Evolutionary conservation across 2,113 vertebrate genomes (phyloP).

Genomic region (Lophius piscatorius): DNA sequence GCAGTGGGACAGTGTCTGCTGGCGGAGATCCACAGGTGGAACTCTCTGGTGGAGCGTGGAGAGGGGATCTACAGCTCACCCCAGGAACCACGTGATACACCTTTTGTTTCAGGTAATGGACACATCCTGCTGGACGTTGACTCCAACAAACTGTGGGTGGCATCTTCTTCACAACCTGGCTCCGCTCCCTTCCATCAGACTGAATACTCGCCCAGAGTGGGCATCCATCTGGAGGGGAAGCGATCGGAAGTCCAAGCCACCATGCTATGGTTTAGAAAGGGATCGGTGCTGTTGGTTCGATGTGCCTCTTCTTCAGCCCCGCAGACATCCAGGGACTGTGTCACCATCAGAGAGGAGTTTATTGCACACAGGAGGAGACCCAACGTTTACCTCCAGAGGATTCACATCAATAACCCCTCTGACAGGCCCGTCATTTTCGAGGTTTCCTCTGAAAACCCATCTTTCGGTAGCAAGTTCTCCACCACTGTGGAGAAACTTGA

Average conservation of each 20-base stretch:
- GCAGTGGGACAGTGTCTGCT: slow-evolving; percentile 83
- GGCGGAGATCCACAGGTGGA: slow-evolving; percentile 85
- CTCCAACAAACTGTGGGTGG: slow-evolving; percentile 88
- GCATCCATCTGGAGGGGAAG: slow-evolving; percentile 75
- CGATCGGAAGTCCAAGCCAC: slow-evolving; percentile 78
- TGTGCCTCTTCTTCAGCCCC: slow-evolving; percentile 75
- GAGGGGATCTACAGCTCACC: slow-evolving; percentile 74
- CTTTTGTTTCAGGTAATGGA: slow-evolving; percentile 88
- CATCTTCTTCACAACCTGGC: slow-evolving; percentile 74
- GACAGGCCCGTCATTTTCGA: slow-evolving; percentile 83
- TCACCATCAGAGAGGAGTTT: slow-evolving; percentile 90
- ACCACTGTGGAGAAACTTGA: slow-evolving; percentile 85
- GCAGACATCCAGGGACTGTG: slow-evolving; percentile 81
- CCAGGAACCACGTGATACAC: slow-evolving; percentile 69
- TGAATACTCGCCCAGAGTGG: slow-evolving; percentile 82
- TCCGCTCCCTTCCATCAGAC: slow-evolving; percentile 80
- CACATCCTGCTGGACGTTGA: slow-evolving; percentile 85
- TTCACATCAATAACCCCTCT: slow-evolving; percentile 89
- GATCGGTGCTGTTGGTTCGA: slow-evolving; percentile 83
- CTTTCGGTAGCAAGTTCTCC: slow-evolving; percentile 78
- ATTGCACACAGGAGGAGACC: slow-evolving; percentile 89
- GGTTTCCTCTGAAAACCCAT: slow-evolving; percentile 48
- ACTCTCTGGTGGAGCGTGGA: slow-evolving; percentile 70
- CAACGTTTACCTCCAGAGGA: slow-evolving; percentile 88
- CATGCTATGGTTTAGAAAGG: slow-evolving; percentile 85